A percentile compares a stretch with the other conserved stretches of the same genome.
Conservation (phyloP, 2,113 vertebrate genomes). For the Megaleporinus macrocephalus region DNA sequence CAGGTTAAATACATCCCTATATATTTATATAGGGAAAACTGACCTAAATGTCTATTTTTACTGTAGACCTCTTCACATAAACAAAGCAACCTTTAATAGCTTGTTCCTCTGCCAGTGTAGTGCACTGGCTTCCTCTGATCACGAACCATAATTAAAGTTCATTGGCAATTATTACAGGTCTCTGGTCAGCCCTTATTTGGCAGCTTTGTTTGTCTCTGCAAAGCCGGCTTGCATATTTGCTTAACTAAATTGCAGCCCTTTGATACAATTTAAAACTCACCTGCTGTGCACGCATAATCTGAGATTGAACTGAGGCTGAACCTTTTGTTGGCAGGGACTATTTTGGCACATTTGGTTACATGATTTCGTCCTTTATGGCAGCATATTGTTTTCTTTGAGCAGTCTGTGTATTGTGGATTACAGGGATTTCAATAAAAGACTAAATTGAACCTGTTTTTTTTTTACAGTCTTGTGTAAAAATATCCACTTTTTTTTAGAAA, state of each 20-base stretch:
- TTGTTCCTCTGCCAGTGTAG: background rate
- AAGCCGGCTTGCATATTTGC: background rate
- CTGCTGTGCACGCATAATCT: background rate
- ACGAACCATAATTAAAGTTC: background rate
- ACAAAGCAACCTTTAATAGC: background rate
- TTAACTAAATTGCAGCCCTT: background rate
- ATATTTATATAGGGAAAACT: too few species aligned
- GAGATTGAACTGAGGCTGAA: background rate
- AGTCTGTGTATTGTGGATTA: background rate
- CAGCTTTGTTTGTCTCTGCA: background rate
- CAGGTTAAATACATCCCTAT: too few species aligned
- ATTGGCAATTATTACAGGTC: background rate
- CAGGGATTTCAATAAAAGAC: background rate
- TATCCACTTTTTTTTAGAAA: too few species aligned
- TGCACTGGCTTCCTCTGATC: background rate
- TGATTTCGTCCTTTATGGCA: background rate
- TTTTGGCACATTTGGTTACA: background rate
- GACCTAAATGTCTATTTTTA: too few species aligned
- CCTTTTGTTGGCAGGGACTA: background rate
- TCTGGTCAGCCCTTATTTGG: background rate
- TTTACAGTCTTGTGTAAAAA: too few species aligned
- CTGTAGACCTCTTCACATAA: too few species aligned
- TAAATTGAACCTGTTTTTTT: background rate
- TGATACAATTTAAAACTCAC: slow-evolving; percentile 5
- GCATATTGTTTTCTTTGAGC: too few species aligned